Evolutionary conservation across 2,888 invertebrate genomes (phyloP), one percentile per base, ranked within the genome.

Genomic region (Furcula furcula): DNA sequence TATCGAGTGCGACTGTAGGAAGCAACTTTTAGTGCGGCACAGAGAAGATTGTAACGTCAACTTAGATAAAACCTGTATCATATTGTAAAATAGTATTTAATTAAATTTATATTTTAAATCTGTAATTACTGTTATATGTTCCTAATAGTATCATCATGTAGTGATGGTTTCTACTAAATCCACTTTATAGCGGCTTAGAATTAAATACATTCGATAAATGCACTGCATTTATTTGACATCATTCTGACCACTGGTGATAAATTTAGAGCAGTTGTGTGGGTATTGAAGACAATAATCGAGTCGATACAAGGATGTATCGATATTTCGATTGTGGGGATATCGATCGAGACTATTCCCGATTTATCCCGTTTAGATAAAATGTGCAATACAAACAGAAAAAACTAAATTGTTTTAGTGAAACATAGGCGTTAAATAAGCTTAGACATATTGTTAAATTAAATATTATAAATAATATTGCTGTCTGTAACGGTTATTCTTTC

Each of bases 111-210:
- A 68, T 72, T 65, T 68, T 76, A 76, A 71, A 67, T 66, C 55
- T 82, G 76, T 82, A 83, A 78, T 83, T 79, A 77, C 76, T 79
- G 76, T 83, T 82, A 75, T 84, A 85, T 83, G 87, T 88, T 88
- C 87, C 88, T 88, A 87, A 84, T 81, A 76, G 76, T 75, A 75
- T 79, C 63, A 65, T 76, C 75, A 71, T 50, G 74, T 81, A 77
- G 76, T 69, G 65, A 67, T 70, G 71, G 65, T 74, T 76, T 74
- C 71, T 57, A 65, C 62, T 67, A 65, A 65, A 66, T 67, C 66
- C 62, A 61, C 67, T 65, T 71, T 72, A 63, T 68, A 70, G 65
- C 47, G 49, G 54, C 54, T 53, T 69, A 67, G 65, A 45, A 29
- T 44, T 61, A 46, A 60, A 57, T 46, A 44, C 50, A 61, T 55